Base-by-base conservation (phyloP, 53 echinoderm and acorn worm species). In the Echinometra lucunter region DNA sequence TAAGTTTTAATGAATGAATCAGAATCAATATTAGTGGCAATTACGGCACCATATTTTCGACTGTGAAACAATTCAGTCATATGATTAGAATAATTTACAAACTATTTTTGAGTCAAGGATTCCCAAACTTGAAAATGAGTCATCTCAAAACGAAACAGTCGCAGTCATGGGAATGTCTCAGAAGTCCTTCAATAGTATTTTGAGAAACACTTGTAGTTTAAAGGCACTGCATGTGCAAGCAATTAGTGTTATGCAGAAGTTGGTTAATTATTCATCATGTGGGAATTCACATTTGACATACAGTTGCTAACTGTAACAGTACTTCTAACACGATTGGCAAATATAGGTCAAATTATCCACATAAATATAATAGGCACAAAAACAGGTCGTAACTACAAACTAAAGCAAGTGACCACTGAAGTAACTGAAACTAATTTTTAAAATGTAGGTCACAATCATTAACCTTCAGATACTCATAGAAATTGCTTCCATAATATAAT, bases 91-190 rank as follows among this genome's bases (percentile, higher is more conserved):
- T 40, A 45, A 0, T 37, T 74, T 32, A 35, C 37, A 42, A 81
- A 82, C 10, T 82, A 42, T 42, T 53, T 85, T 85, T 28, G 11
- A 25, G 47, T 85, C 85, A 85, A 85, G 85, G 85, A 85, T 49
- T 49, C n/a, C n/a, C 12, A 83, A 8, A 47, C 28, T 49, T 27
- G 8, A 9, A 28, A n/a, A 37, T 85, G 85, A 85, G 47, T 85
- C 85, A 85, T 49, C 28, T 13, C 49, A 30, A 11, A 85, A 85
- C 19, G 28, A 45, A 19, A 8, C 15, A 49, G n/a, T 30, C 53
- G n/a, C n/a, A 44, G 53, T 85, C 85, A 49, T 85, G 85, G 85
- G 85, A 85, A 49, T 6, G 85, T 49, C 53, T 85, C 11, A 38
- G 16, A 78, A 42, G 78, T 78, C 78, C 35, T 44, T 78, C 78